A percentile compares a stretch with the other conserved stretches of the same genome.
Evolutionary conservation across 2,797 vertebrate genomes (phyloP).

Genomic region (Crocodylus rhombifer): DNA sequence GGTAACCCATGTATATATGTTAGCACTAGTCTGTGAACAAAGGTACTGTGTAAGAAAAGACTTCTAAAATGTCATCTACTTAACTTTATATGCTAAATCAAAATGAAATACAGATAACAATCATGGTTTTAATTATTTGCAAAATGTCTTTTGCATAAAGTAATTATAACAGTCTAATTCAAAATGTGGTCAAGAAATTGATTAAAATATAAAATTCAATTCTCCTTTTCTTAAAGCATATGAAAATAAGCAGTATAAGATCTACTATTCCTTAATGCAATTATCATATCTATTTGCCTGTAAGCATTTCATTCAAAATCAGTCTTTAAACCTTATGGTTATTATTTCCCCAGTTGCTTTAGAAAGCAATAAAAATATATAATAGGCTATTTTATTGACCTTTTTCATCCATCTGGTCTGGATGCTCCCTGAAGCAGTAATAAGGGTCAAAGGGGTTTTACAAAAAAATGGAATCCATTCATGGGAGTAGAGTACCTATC

Average conservation of each 20-base stretch:
- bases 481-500: neutral
- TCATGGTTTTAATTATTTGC: constrained; percentile 5
- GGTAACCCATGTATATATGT: neutral
- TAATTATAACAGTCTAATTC: constrained; percentile 13
- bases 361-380: constrained; percentile 54
- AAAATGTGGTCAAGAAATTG: constrained; percentile 8
- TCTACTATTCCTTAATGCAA: constrained; percentile 6
- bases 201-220: constrained; percentile 30
- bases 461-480: constrained; percentile 48
- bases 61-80: neutral
- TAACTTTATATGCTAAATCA: neutral
- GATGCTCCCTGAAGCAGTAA: constrained; percentile 58
- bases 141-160: neutral
- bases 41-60: neutral
- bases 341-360: constrained; percentile 46
- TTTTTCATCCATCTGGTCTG: constrained; percentile 43
- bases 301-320: constrained; percentile 51
- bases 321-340: constrained; percentile 30
- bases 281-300: constrained; percentile 46
- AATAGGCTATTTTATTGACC: constrained; percentile 50
- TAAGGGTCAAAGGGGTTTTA: constrained; percentile 60
- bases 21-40: neutral
- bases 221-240: neutral
- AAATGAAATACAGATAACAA: constrained; percentile 11
- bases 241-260: constrained; percentile 18